Evolutionary conservation across 2,888 invertebrate genomes (phyloP), one percentile per base, ranked within the genome.

Genomic region (Dolichopus griseipennis): DNA sequence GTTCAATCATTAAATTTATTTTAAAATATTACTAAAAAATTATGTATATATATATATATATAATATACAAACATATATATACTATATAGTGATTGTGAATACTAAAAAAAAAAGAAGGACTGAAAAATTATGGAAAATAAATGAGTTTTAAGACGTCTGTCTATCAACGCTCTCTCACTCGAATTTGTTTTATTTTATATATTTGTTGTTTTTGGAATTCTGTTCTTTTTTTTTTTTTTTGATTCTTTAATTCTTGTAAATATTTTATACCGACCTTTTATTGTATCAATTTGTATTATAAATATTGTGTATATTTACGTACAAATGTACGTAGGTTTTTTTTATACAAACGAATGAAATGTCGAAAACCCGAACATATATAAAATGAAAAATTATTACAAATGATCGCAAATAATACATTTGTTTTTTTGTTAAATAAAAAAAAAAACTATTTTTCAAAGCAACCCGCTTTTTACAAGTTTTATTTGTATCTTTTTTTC

Each of bases 361-460:
- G 63, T 63, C 63, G 63, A 27, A n/a, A n/a, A 22, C 27, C 27
- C 12, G 63, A 27, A 27, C n/a, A n/a, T 27, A 27, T 22, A 27
- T 27, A 63, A 18, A 69, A 71, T 70, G 72, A 75, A 77, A 79
- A 77, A 78, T 78, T 77, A 76, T 79, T 79, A 81, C 79, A 81
- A 80, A 80, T 80, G 81, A 81, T 81, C 77, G 77, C 77, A 80
- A 80, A 79, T 79, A 81, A 80, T 78, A 79, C 77, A 78, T 80
- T 78, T 37, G 37, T 37, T 37, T 37, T 37, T 37, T 5, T 37
- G 4, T 69, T 66, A 27, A 63, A 27, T 27, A 27, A 62, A 62
- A 62, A 10, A 27, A 27, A 27, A 27, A 27, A 27, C 27, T 4
- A 27, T 5, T 9, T 52, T 63, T 63, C 63, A 63, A 63, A 63